Percentiles rank a stretch among this genome's conserved stretches.
Conservation (phyloP, 2,888 invertebrate species). For the Pristionchus maxplancki region DNA sequence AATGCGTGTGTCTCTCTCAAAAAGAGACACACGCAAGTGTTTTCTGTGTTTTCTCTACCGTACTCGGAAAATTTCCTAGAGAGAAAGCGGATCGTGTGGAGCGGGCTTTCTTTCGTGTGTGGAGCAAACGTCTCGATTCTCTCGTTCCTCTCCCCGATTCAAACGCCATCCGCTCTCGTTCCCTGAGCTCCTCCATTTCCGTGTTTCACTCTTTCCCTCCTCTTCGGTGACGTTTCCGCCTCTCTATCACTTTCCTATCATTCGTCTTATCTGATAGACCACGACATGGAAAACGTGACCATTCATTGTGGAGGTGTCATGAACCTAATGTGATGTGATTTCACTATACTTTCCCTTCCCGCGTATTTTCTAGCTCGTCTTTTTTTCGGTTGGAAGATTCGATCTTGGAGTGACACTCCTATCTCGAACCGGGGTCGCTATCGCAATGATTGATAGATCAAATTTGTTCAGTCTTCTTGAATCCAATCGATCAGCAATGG, state of each 20-base stretch:
- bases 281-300: constrained; percentile 16
- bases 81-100: too few species aligned
- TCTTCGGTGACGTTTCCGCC: constrained; percentile 16
- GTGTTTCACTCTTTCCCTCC: neutral
- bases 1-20: too few species aligned
- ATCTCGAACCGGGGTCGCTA: neutral
- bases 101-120: constrained; percentile 8
- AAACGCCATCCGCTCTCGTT: neutral
- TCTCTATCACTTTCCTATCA: neutral
- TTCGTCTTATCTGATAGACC: constrained; percentile 34
- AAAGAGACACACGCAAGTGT: too few species aligned
- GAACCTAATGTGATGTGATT: constrained; percentile 36
- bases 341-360: constrained; percentile 1
- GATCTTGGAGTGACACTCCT: neutral
- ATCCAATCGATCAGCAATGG: neutral
- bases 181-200: neutral
- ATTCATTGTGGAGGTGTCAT: constrained; percentile 24
- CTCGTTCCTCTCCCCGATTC: neutral
- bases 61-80: too few species aligned
- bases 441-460: neutral
- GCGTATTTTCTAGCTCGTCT: neutral
- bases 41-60: too few species aligned
- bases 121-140: constrained; percentile 21
- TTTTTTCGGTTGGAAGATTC: neutral
- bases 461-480: neutral